Conservation (phyloP, 2,113 vertebrate species). For the Martes martes region DNA sequence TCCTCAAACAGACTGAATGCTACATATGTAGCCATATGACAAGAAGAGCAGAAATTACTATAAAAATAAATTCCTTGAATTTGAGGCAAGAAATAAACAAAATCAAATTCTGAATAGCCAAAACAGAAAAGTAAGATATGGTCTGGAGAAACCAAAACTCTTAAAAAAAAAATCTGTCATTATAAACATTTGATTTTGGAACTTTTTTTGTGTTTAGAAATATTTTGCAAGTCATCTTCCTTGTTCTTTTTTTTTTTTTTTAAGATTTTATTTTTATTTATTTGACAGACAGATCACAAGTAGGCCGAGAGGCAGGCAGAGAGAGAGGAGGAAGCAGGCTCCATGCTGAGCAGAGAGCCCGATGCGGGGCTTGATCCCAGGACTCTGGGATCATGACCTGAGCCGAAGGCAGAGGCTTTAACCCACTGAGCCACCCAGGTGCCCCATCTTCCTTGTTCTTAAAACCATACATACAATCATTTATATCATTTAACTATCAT, state of each 20-base stretch:
- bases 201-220: neutral
- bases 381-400: no score
- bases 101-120: neutral
- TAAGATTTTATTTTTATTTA: no score
- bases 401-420: no score
- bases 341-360: no score
- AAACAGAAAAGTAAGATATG: neutral
- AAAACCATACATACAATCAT: neutral
- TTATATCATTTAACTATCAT: neutral
- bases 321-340: no score
- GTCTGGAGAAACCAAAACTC: neutral
- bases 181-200: neutral
- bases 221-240: neutral
- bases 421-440: no score
- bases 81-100: neutral
- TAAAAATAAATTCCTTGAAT: neutral
- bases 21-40: neutral
- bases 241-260: neutral
- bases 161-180: neutral
- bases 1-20: neutral
- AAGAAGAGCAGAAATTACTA: constrained; percentile 5
- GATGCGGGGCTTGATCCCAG: no score
- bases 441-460: neutral
- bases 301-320: no score
- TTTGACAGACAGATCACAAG: no score